Base-by-base conservation (phyloP, 2,797 vertebrate genomes). In the Cephalopachus bancanus region DNA sequence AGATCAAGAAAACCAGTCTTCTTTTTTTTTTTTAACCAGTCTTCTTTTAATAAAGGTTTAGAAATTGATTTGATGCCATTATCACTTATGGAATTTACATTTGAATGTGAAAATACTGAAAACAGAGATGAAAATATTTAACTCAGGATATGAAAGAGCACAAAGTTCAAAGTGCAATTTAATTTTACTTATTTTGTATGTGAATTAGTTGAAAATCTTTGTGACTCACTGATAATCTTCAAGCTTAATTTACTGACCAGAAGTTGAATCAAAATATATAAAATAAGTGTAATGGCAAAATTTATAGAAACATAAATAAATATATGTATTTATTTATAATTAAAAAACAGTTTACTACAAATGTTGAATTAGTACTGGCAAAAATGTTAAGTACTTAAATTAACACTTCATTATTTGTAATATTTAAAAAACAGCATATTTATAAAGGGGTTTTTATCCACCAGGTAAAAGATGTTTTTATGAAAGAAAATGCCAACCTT, bases 21-120 rank as follows among this genome's bases (percentile, higher is more conserved):
- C 2, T 76, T 74, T 75, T 24, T 0, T 28, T 7, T 1, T 76
- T 74, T 75, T 24, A 96, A 44, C 16, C 1, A 67, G 19, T 0
- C 0, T 28, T 7, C 2, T 76, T 74, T 75, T 24, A 86, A 87
- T 53, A 75, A 74, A 76, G 24, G 9, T 44, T 49, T 75, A 80
- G 49, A 87, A 67, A 60, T 12, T 49, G 24, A 67, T 65, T 85
- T 83, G 67, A n/a, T 59, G 24, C 79, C 83, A 33, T 90, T 69
- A 30, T 10, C 4, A 60, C 44, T 62, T 44, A 49, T 37, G 7
- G 51, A 6, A 80, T 65, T 92, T 90, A 67, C 6, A 49, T 65
- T 57, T 85, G 24, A 83, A 37, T 76, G 62, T 69, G 17, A 96
- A 95, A 89, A 81, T 59, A 53, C 11, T 88, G 49, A 96, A 80